phyloP scores from a whole-genome alignment of 2,797 vertebrate genomes.

The Pogoniulus pusillus region DNA sequence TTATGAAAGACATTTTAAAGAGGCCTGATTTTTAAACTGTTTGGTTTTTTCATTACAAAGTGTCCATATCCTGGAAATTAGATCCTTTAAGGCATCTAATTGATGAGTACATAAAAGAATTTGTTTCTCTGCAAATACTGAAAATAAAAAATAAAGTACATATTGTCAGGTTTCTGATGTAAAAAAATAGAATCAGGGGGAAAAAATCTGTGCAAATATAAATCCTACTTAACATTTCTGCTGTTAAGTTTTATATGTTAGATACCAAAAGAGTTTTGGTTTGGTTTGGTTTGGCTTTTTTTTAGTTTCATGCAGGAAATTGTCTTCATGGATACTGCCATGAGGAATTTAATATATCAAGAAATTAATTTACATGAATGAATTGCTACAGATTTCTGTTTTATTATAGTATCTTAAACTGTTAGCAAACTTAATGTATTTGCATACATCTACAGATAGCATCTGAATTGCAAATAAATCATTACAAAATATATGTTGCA shows the following conservation, averaged over 20 bases:
- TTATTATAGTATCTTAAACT: constrained; percentile 39
- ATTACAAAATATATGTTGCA: neutral
- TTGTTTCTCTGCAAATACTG: neutral
- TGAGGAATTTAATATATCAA: constrained; percentile 14
- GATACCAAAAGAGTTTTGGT: no score
- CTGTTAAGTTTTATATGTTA: neutral
- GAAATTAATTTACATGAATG: constrained; percentile 26
- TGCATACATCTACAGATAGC: constrained; percentile 10
- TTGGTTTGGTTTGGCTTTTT: no score
- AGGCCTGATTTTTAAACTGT: neutral
- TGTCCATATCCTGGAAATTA: neutral
- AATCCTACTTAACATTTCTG: neutral
- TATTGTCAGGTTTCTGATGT: neutral
- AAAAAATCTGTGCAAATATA: no score
- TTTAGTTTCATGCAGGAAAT: no score
- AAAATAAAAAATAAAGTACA: neutral
- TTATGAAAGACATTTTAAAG: neutral
- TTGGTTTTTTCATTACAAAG: neutral
- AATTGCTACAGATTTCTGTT: constrained; percentile 20
- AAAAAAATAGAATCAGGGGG: neutral
- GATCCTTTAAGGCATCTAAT: neutral
- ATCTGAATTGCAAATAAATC: constrained; percentile 52
- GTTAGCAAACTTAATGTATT: neutral
- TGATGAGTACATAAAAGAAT: neutral
- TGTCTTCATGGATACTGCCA: neutral